phyloP scores from a whole-genome alignment of 2,797 vertebrate genomes.

The Neosilurus hyrtlii region DNA sequence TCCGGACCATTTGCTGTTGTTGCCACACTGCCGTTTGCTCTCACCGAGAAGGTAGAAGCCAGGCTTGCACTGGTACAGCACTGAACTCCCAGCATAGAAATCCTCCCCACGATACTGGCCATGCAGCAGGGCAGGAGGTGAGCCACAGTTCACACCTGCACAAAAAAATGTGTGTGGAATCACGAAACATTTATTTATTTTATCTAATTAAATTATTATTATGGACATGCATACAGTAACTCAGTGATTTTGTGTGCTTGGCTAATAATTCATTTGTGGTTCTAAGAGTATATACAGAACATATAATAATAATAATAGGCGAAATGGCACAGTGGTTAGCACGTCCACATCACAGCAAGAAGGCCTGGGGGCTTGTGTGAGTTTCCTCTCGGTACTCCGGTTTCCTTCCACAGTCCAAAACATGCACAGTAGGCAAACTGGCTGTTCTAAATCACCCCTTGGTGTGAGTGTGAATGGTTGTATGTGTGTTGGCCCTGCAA shows the following conservation, averaged over 20 bases:
- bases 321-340: too few species aligned
- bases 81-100: conserved; percentile 83
- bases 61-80: conserved; percentile 86
- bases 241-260: background rate
- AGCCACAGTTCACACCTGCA: conserved; percentile 88
- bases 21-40: conserved; percentile 84
- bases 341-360: too few species aligned
- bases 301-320: background rate
- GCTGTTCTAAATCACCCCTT: too few species aligned
- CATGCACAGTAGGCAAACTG: too few species aligned
- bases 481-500: too few species aligned
- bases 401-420: too few species aligned
- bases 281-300: background rate
- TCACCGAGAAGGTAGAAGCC: conserved; percentile 95
- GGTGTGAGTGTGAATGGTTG: too few species aligned
- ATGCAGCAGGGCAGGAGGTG: conserved; percentile 83
- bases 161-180: conserved; percentile 15
- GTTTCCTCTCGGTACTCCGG: too few species aligned
- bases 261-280: background rate
- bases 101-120: conserved; percentile 84
- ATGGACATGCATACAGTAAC: background rate
- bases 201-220: background rate
- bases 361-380: too few species aligned
- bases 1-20: conserved; percentile 88
- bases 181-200: background rate